Evolutionary conservation across 2,113 vertebrate species (phyloP).

Genomic region (Odocoileus hemionus): DNA sequence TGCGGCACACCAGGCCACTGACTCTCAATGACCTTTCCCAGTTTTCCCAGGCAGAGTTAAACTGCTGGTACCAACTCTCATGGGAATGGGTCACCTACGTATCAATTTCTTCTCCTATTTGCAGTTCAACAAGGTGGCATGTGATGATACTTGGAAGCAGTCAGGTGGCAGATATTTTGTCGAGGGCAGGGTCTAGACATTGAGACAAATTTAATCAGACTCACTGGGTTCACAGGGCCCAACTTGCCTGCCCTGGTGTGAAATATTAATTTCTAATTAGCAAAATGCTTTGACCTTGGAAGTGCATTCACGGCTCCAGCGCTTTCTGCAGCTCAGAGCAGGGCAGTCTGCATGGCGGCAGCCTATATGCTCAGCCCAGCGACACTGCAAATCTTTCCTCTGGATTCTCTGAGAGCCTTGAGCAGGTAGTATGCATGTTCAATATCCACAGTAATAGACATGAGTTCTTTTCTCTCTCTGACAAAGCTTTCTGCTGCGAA

Average conservation of each 20-base stretch:
- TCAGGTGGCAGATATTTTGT: background rate
- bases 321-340: background rate
- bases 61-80: background rate
- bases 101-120: background rate
- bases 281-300: background rate
- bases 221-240: background rate
- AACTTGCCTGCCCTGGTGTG: background rate
- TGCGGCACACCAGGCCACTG: background rate
- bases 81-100: background rate
- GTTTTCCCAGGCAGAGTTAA: background rate
- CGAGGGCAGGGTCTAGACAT: background rate
- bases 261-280: slow-evolving; percentile 36
- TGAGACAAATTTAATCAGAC: background rate
- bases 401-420: background rate
- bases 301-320: background rate
- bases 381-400: background rate
- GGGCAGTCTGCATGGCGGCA: background rate
- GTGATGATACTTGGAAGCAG: background rate
- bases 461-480: background rate
- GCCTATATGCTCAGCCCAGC: background rate
- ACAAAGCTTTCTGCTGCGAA: background rate
- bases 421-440: rapidly evolving
- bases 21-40: background rate
- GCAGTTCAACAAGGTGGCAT: background rate
- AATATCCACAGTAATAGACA: background rate